phyloP scores from a whole-genome alignment of 2,888 invertebrate genomes.

The Esperia sulphurella region DNA sequence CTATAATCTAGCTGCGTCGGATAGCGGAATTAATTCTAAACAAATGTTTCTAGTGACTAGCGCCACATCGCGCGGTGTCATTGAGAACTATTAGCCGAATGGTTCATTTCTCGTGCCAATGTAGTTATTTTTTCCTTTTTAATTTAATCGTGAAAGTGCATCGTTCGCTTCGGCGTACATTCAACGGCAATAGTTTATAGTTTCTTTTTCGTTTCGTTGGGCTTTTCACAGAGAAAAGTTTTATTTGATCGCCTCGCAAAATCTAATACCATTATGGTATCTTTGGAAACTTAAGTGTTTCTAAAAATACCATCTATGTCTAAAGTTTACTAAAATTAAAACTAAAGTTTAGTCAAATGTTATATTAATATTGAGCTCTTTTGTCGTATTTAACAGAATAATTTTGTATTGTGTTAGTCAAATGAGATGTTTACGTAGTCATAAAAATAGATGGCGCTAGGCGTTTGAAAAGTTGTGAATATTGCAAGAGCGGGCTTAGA shows the following conservation, averaged over 20 bases:
- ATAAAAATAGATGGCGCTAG: constrained; percentile 67
- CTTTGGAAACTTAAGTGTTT: not conserved
- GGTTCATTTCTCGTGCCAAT: constrained; percentile 62
- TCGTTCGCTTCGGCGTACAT: constrained; percentile 70
- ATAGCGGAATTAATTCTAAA: constrained; percentile 61
- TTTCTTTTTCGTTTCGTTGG: constrained; percentile 68
- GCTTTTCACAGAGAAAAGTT: constrained; percentile 42
- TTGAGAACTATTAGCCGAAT: constrained; percentile 47
- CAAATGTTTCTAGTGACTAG: constrained; percentile 28
- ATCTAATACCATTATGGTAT: constrained; percentile 7
- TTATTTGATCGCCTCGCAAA: constrained; percentile 56
- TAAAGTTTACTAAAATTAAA: too few relatives aligned
- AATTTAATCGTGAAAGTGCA: constrained; percentile 75
- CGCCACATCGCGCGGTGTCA: constrained; percentile 43
- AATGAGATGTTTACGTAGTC: constrained; percentile 27
- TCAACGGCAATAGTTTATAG: constrained; percentile 63
- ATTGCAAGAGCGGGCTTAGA: not conserved
- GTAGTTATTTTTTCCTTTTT: constrained; percentile 56
- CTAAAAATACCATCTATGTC: not conserved
- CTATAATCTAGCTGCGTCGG: constrained; percentile 50
- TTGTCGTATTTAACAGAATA: too few relatives aligned
- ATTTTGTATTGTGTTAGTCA: not conserved
- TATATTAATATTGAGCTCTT: not conserved
- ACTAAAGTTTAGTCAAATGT: too few relatives aligned
- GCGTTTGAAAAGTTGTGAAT: constrained; percentile 26